Base-by-base conservation (phyloP, 2,888 invertebrate genomes). In the Mesorhabditis spiculigera region DNA sequence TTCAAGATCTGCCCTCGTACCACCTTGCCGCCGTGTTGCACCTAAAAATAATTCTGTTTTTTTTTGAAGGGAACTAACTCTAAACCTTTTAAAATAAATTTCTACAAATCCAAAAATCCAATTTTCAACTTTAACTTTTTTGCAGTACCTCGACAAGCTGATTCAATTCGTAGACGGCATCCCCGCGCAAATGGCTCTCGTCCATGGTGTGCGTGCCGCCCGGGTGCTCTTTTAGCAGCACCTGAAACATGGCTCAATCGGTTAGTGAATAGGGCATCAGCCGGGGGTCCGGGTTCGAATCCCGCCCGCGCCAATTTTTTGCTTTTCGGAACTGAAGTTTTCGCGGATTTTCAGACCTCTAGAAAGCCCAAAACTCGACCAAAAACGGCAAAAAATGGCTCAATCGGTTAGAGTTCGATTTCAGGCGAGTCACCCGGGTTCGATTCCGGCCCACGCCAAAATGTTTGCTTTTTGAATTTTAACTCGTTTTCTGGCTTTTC, bases 161-260 rank as follows among this genome's bases (percentile, higher is more conserved):
- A 65, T 72, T 71, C 4, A 74, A 5, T 58, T 73, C 71, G 8
- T 72, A 43, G 43, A 64, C 71, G 58, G 58, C 10, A 50, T 50
- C 58, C 8, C 58, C 58, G 10, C n/a, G 8, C 58, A 50, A 50
- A 50, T 50, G 58, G 58, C 58, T 68, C 13, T 78, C 75, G 1
- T 76, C 75, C 4, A 76, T 73, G 6, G 66, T 44, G 4, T 73
- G 43, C 3, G 45, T 64, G 3, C 77, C 78, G 58, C 72, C 75
- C 69, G 90, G 88, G 69, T 92, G 92, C 78, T 91, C 90, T 87
- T 94, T 95, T 86, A 93, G 91, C 68, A 92, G 91, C 58, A 95
- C 91, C 91, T 93, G 87, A n/a, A 83, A 50, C n/a, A 3, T 50
- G 58, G 58, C 58, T 50, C n/a, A 50, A 13, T 50, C n/a, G 58